Percentiles rank a stretch among this genome's conserved stretches.
Evolutionary conservation across 2,888 invertebrate genomes (phyloP).

Genomic region (Orthosia incerta): DNA sequence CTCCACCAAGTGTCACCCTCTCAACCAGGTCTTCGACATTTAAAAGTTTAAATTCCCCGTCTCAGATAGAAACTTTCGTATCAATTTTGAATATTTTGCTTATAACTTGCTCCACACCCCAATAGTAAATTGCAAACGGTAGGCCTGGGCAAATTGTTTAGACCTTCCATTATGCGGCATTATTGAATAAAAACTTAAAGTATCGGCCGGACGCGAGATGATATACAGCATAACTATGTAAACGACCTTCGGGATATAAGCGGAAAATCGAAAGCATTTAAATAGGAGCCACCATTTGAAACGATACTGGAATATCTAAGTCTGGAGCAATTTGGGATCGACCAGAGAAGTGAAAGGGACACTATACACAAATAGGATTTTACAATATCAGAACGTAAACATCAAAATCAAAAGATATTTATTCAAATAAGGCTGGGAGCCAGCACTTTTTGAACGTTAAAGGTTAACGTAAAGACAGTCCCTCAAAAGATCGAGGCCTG

Average conservation of each 20-base stretch:
- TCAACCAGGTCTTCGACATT: no score
- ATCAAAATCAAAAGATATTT: no score
- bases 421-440: no score
- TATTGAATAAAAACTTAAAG: slow-evolving; percentile 71
- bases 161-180: slow-evolving; percentile 84
- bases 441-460: no score
- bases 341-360: no score
- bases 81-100: slow-evolving; percentile 4
- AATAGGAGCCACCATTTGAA: not conserved
- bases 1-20: no score
- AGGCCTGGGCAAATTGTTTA: slow-evolving; percentile 83
- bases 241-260: slow-evolving; percentile 34
- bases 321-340: not conserved
- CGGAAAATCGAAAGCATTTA: not conserved
- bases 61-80: no score
- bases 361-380: no score
- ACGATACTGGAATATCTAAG: not conserved
- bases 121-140: slow-evolving; percentile 77
- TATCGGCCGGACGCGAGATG: slow-evolving; percentile 56
- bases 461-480: no score
- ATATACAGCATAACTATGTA: slow-evolving; percentile 47
- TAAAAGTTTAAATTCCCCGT: no score
- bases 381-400: no score
- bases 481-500: no score
- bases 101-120: slow-evolving; percentile 70